Percentiles rank a stretch among this genome's conserved stretches.
Evolutionary conservation across 2,888 invertebrate genomes (phyloP).

Genomic region (Lithodes maja): DNA sequence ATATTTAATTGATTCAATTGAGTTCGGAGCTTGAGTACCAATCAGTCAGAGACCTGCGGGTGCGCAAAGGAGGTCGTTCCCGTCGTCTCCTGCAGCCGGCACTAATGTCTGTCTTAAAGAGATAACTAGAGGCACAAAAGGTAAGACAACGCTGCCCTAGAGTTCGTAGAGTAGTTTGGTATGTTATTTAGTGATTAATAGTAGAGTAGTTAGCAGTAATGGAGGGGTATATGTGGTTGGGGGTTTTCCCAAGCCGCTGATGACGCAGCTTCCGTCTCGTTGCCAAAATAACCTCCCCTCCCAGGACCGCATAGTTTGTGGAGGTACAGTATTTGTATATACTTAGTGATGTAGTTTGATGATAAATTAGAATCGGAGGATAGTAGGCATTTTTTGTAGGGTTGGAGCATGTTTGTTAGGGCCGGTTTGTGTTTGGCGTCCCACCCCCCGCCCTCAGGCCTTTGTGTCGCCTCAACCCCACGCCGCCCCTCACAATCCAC

Average conservation of each 20-base stretch:
- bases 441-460: slow-evolving; percentile 40
- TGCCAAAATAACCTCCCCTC: not conserved
- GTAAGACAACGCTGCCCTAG: not conserved
- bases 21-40: slow-evolving; percentile 46
- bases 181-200: not conserved
- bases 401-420: slow-evolving; percentile 19
- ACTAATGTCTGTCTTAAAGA: slow-evolving; percentile 42
- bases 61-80: slow-evolving; percentile 35
- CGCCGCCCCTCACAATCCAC: no score
- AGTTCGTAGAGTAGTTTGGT: not conserved
- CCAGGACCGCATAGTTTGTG: not conserved
- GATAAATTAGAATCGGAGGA: not conserved
- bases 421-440: slow-evolving; percentile 31
- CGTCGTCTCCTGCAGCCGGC: slow-evolving; percentile 30
- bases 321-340: not conserved
- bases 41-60: slow-evolving; percentile 45
- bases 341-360: slow-evolving; percentile 3
- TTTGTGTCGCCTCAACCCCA: slow-evolving; percentile 22
- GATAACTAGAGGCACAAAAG: slow-evolving; percentile 53
- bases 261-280: slow-evolving; percentile 22
- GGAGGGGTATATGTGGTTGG: not conserved
- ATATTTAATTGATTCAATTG: not conserved
- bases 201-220: not conserved
- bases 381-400: slow-evolving; percentile 17
- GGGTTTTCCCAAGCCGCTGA: slow-evolving; percentile 23